phyloP scores from a whole-genome alignment of 1,140 invertebrate genomes.

The Brachionus calyciflorus region DNA sequence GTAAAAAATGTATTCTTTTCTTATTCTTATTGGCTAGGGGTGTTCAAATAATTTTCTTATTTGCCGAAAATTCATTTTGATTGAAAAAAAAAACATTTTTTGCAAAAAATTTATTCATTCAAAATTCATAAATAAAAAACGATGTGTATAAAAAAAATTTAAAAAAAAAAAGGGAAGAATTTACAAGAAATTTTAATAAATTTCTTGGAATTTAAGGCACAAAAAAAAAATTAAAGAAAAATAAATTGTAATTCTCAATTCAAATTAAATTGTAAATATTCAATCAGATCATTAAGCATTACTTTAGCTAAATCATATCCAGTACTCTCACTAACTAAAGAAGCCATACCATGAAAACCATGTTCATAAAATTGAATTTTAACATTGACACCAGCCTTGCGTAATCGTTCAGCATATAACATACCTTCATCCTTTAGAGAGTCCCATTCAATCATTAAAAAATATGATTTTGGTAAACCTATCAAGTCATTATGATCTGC shows the following conservation, averaged over 20 bases:
- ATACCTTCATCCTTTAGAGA: constrained; percentile 33
- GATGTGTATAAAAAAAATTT: too few species aligned
- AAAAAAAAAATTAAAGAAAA: neutral
- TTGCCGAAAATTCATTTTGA: too few species aligned
- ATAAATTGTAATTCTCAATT: too few species aligned
- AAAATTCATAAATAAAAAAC: too few species aligned
- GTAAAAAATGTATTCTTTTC: too few species aligned
- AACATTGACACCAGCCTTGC: constrained; percentile 30
- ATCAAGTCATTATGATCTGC: neutral
- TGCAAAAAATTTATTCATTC: too few species aligned
- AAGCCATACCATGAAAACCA: constrained; percentile 41
- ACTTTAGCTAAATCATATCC: constrained; percentile 4
- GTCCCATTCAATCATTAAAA: constrained; percentile 34
- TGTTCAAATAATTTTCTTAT: too few species aligned
- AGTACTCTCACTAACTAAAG: neutral
- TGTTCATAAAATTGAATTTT: constrained; percentile 31
- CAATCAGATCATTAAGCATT: constrained; percentile 6
- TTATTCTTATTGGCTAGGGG: too few species aligned
- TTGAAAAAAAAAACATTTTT: too few species aligned
- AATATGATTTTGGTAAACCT: constrained; percentile 29
- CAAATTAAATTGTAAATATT: neutral
- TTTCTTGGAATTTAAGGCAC: too few species aligned
- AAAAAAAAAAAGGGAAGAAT: too few species aligned
- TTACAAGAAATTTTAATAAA: too few species aligned
- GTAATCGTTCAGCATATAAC: constrained; percentile 7